phyloP scores from a whole-genome alignment of 2,888 invertebrate species.

The Bombylius discolor region DNA sequence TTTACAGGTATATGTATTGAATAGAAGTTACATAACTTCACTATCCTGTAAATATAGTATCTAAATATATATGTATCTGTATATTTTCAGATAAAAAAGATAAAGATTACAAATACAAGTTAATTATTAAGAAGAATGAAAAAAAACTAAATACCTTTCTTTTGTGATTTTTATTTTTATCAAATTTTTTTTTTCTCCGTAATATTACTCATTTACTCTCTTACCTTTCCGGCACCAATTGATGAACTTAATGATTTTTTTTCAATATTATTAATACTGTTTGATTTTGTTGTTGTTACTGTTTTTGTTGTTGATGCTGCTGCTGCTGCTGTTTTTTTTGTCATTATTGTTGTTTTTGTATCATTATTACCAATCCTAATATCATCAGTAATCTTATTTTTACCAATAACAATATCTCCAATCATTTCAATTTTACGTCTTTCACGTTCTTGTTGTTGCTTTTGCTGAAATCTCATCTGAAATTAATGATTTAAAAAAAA shows the following conservation, averaged over 20 bases:
- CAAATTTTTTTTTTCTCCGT: too few species aligned
- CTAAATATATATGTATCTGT: too few species aligned
- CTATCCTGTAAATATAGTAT: too few species aligned
- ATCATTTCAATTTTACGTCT: constrained; percentile 56
- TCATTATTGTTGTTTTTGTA: not conserved
- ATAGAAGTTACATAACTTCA: too few species aligned
- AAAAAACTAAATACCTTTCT: too few species aligned
- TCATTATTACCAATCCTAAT: too few species aligned
- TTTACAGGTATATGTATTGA: too few species aligned
- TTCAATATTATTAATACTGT: constrained; percentile 7
- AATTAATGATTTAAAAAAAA: constrained; percentile 19
- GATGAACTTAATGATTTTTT: constrained; percentile 16
- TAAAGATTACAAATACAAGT: too few species aligned
- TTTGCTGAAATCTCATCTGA: constrained; percentile 73
- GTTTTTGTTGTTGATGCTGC: constrained; percentile 2
- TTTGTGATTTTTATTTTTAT: too few species aligned
- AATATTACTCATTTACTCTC: not conserved
- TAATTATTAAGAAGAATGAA: too few species aligned
- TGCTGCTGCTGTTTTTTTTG: not conserved
- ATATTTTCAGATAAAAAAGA: too few species aligned
- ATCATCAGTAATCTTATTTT: not conserved
- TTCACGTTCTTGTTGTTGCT: constrained; percentile 68
- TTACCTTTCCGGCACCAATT: constrained; percentile 31
- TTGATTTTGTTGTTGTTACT: not conserved
- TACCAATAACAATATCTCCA: not conserved